Base-by-base conservation (phyloP, 2,888 invertebrate genomes). In the Philaethria dido region DNA sequence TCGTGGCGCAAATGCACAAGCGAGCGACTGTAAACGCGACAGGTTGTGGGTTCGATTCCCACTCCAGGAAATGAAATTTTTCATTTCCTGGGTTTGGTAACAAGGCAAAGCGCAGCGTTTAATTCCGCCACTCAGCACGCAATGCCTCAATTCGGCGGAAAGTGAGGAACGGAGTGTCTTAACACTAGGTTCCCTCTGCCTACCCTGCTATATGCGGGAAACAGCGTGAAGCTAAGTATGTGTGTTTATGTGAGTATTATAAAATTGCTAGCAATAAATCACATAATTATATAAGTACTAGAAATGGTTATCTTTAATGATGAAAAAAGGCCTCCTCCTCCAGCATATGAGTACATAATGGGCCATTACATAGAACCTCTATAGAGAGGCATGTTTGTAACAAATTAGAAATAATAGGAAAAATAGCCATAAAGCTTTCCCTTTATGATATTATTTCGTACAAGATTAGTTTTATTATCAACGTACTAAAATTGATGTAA, bases 391-490 rank as follows among this genome's bases (percentile, higher is more conserved):
- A 62, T 64, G 63, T 66, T 69, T 63, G 68, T 65, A 66, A 70
- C 68, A 70, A 70, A 70, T 68, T 70, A 70, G 68, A 70, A 70
- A 70, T 70, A 68, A 68, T 70, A 70, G 65, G 70, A 68, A 68
- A 70, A 66, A 68, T 63, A 48, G 65, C 65, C 65, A 70, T 70
- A 70, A 70, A 70, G 44, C 66, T 55, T n/a, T 44, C 47, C 47
- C 64, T 70, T 70, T 70, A 70, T 68, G 70, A 55, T 62, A 61
- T 70, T 66, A 66, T 70, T 70, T 68, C 62, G 57, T 62, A 68
- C 44, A 25, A 65, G 62, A 70, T 70, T 70, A 70, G 70, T 68
- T 70, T 70, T 70, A 70, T 68, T 65, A 68, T 60, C 66, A 62
- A 54, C 62, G 60, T 68, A 68, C 62, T 65, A 66, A 64, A 59